These are phyloP conservation scores for Acanthococcus lagerstroemiae DNA, from an alignment of 2,888 invertebrate species.

Conservation along the genomic window DNA sequence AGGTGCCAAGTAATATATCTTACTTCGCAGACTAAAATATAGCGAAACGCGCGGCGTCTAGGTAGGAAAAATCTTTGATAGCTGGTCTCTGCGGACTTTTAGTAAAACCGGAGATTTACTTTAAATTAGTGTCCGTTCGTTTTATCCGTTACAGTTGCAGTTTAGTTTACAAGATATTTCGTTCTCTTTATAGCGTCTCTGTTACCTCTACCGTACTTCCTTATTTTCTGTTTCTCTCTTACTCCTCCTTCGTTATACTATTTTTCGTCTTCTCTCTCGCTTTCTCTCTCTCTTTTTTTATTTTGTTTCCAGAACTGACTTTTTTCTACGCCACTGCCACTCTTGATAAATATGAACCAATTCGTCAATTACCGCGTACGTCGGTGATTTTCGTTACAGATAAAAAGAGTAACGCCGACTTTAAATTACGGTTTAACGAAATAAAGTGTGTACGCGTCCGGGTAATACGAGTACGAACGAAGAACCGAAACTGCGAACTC, in stretches of 20 bases:
- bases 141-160: slow-evolving; percentile 17
- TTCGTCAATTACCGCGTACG: slow-evolving; percentile 29
- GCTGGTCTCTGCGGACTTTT: slow-evolving; percentile 25
- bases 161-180: slow-evolving; percentile 26
- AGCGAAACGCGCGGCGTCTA: slow-evolving; percentile 16
- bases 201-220: background rate
- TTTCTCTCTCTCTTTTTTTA: background rate
- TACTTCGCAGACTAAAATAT: slow-evolving; percentile 26
- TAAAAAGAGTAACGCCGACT: slow-evolving; percentile 3
- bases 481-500: too few relatives aligned
- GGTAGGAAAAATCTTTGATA: slow-evolving; percentile 8
- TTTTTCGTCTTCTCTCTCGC: background rate
- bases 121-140: slow-evolving; percentile 30
- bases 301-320: too few relatives aligned
- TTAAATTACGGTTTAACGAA: slow-evolving; percentile 19
- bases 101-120: slow-evolving; percentile 29
- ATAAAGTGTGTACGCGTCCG: background rate
- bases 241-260: background rate
- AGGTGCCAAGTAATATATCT: slow-evolving; percentile 31
- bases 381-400: slow-evolving; percentile 19
- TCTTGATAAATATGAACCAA: slow-evolving; percentile 24
- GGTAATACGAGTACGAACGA: too few relatives aligned
- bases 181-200: slow-evolving; percentile 16
- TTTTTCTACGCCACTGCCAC: background rate
- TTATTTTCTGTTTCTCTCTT: too few relatives aligned